Evolutionary conservation across 1,140 invertebrate genomes (phyloP), one percentile per base, ranked within the genome.

Genomic region (Drosophila pandora): DNA sequence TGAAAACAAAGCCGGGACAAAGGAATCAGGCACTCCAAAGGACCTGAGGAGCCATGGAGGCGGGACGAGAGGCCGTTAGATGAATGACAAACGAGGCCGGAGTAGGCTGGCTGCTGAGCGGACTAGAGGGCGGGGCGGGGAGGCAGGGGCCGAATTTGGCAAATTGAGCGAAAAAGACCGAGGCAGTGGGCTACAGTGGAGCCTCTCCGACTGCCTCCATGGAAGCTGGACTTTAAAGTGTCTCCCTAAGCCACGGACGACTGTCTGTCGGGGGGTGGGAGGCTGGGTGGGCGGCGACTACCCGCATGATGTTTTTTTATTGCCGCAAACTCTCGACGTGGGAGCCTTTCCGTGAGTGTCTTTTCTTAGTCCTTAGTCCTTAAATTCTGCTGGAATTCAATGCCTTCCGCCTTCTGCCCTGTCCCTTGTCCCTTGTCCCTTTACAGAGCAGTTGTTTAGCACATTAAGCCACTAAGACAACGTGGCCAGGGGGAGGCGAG

Each of bases 401-500:
- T 74, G 55, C 32, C 48, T 21, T 55, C 39, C 30, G 59, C 41
- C 10, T 21, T 55, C 39, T 34, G 59, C 41, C 10, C 28, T 57
- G 50, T 64, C 37, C 37, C 21, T 30, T 52, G 22, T 12, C 43
- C 55, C 9, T 6, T 41, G 48, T 50, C 23, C 25, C 43, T 34
- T 65, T 37, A 37, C 34, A 37, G 68, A 62, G 67, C 81, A 85
- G 81, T 85, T 85, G 76, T 85, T 85, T 74, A 77, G 81, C 68
- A 77, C 81, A 81, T 85, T 87, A 85, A 87, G 82, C 82, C 74
- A 87, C 81, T 81, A 72, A 81, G 74, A 74, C 68, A 87, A 78
- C 77, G 69, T 43, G 41, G 58, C 43, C 30, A 45, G 41, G 45
- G 13, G 9, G 10, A 34, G 17, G 25, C 13, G 41, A 60, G 53